Conservation (phyloP, 2,113 vertebrate genomes). For the Oncorhynchus gorbuscha region DNA sequence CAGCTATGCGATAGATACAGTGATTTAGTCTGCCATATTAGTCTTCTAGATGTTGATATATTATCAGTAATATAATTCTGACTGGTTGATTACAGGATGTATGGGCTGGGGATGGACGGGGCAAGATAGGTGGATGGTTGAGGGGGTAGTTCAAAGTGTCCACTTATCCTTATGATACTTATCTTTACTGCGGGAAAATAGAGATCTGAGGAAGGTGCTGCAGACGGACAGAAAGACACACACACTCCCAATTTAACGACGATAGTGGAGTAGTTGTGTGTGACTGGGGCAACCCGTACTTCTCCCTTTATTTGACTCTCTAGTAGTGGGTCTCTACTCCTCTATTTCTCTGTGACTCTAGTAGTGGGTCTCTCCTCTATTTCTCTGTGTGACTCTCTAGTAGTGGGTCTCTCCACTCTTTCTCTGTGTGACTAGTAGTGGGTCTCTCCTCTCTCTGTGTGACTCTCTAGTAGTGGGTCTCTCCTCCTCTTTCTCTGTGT, state of each 20-base stretch:
- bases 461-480: no score
- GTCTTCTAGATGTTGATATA: constrained; percentile 7
- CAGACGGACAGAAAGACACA: background rate
- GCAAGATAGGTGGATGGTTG: constrained; percentile 7
- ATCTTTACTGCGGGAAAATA: constrained; percentile 5
- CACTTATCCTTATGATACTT: background rate
- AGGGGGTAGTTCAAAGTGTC: background rate
- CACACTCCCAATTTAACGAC: background rate
- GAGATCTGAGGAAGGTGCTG: background rate
- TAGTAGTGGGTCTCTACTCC: no score
- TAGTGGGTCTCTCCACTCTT: no score
- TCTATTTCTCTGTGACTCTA: no score
- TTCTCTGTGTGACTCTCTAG: no score
- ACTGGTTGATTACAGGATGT: constrained; percentile 32
- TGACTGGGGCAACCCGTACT: background rate
- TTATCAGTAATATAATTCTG: constrained; percentile 7
- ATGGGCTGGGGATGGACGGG: constrained; percentile 16
- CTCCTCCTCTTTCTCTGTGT: no score
- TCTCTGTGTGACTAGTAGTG: no score
- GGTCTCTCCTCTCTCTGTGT: no score
- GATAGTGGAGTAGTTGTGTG: background rate
- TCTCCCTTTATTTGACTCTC: constrained; percentile 37
- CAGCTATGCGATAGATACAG: constrained; percentile 38
- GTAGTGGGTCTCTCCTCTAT: no score
- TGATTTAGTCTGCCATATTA: constrained; percentile 43